These are phyloP conservation scores for Monoplex corrugatus DNA, from an alignment of 2,888 invertebrate genomes.

Conservation along the genomic window DNA sequence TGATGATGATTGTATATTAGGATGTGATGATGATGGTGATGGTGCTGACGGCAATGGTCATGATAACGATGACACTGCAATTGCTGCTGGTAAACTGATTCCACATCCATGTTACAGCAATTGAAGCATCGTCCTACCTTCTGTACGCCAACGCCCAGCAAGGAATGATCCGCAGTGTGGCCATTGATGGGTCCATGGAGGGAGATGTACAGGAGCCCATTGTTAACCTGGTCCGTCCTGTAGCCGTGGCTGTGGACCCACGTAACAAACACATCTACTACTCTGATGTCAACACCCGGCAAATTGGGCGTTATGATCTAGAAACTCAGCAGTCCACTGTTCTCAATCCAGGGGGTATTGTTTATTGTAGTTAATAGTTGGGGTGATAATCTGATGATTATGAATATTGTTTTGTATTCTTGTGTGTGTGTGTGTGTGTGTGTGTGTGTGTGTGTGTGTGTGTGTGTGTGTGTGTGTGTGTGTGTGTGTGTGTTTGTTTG, in stretches of 20 bases:
- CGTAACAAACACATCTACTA: constrained; percentile 86
- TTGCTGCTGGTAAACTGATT: no score
- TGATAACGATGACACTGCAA: no score
- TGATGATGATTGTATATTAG: no score
- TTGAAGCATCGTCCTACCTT: constrained; percentile 78
- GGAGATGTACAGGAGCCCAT: constrained; percentile 87
- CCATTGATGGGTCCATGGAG: constrained; percentile 71
- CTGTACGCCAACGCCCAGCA: constrained; percentile 87
- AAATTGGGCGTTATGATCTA: constrained; percentile 83
- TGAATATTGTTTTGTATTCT: neutral
- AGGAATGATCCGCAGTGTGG: constrained; percentile 88
- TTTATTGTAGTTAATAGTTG: no score
- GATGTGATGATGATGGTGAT: no score
- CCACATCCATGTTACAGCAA: constrained; percentile 13
- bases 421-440: constrained; percentile 5
- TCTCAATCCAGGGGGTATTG: constrained; percentile 6
- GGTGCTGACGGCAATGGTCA: no score
- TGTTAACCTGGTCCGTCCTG: constrained; percentile 86
- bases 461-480: neutral
- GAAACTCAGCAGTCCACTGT: neutral
- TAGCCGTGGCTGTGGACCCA: constrained; percentile 88
- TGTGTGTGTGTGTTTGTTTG: constrained; percentile 19
- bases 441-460: neutral
- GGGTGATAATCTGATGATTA: no score
- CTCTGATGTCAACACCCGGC: constrained; percentile 83